These are phyloP conservation scores for Corythornis madagascariensis DNA, from an alignment of 2,113 vertebrate genomes.

Conservation along the genomic window DNA sequence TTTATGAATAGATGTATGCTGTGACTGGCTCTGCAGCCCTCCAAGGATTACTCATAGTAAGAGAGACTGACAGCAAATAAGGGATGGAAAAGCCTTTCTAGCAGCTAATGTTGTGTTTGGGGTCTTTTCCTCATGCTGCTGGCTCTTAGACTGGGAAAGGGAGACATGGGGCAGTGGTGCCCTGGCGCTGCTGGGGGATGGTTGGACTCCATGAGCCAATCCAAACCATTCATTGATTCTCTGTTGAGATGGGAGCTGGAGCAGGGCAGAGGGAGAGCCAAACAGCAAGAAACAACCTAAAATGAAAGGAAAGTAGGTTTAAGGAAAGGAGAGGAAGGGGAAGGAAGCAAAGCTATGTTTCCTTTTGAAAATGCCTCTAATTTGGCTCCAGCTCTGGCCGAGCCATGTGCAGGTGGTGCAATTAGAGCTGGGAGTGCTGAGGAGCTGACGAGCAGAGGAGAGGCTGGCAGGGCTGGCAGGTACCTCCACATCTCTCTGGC, in stretches of 20 bases:
- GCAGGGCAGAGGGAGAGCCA: neutral
- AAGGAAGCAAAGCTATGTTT: neutral
- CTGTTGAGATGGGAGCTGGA: rapidly evolving
- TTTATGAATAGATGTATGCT: neutral
- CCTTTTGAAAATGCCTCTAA: neutral
- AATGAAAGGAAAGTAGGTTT: neutral
- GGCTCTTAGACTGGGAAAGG: neutral
- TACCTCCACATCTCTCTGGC: neutral
- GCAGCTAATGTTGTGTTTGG: neutral
- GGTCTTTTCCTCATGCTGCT: neutral
- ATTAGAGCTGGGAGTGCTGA: neutral
- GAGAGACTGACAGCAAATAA: neutral
- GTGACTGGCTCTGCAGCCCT: neutral
- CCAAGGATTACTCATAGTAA: neutral
- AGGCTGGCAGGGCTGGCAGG: neutral
- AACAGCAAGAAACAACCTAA: neutral
- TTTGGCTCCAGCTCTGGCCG: neutral
- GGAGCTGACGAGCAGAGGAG: neutral
- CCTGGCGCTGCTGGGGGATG: too few species aligned
- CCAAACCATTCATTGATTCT: neutral
- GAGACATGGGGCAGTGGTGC: too few species aligned
- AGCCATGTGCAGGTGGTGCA: neutral
- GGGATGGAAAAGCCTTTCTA: neutral
- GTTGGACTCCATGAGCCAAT: too few species aligned
- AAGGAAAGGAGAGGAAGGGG: rapidly evolving